Evolutionary conservation across 2,797 vertebrate genomes (phyloP), one percentile per base, ranked within the genome.

Genomic region (Microctenopoma lineatum): DNA sequence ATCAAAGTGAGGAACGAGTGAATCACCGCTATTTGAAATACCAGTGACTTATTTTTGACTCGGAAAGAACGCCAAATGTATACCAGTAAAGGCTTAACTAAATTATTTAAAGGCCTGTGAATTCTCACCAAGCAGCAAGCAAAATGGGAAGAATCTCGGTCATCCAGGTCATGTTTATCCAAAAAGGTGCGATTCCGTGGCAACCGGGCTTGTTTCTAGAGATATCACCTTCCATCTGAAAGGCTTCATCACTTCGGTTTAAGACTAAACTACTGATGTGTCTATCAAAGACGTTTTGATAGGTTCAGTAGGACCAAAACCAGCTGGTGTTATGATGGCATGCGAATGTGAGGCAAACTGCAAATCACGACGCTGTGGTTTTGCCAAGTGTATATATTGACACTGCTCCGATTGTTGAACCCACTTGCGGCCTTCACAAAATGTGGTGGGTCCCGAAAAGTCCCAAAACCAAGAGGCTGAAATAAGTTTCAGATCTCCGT

Each of bases 1-100:
- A 76, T 75, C 63, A 42, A 26, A 72, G 65, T 44, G 70, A 89
- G 90, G 89, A 88, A 87, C 87, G 75, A 90, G 79, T 91, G 89
- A 92, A 89, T 92, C 90, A 91, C 77, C 77, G 78, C 75, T 54
- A 71, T 79, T 80, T 83, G 74, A 82, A 90, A 88, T 68, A 72
- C 73, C 66, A 71, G 63, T 87, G 89, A 91, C 71, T 90, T 82
- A 90, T 56, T 77, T 74, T 48, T 80, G 75, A 81, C 84, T 89
- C n/a, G 32, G 80, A 67, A 66, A 70, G 70, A 88, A 89, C 77
- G 76, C 72, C 73, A 76, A 88, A 81, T 52, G 67, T 84, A 76
- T 52, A 73, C 67, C 44, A 83, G 62, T 1, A 56, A 4, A 59
- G 53, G 63, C 66, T 75, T 66, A 83, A 79, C 66, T 66, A 69